Evolutionary conservation across 2,797 vertebrate species (phyloP).

Genomic region (Myoxocephalus aenaeus): DNA sequence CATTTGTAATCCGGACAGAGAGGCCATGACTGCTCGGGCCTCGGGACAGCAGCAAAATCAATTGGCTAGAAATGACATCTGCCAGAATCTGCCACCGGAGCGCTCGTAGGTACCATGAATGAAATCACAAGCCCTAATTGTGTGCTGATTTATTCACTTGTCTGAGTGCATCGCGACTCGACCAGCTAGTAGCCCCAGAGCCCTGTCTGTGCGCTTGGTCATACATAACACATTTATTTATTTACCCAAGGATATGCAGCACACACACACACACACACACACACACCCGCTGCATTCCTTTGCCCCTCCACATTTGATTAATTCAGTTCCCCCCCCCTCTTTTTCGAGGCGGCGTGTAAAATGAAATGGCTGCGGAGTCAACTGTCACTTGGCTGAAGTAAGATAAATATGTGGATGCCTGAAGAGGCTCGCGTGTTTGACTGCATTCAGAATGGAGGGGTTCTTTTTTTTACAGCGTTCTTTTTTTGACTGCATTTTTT

Average conservation of each 20-base stretch:
- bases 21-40: slow-evolving; percentile 77
- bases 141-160: slow-evolving; percentile 88
- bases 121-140: slow-evolving; percentile 88
- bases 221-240: slow-evolving; percentile 86
- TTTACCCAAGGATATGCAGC: slow-evolving; percentile 74
- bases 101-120: slow-evolving; percentile 85
- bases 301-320: slow-evolving; percentile 74
- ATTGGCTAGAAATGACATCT: slow-evolving; percentile 90
- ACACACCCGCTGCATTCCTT: slow-evolving; percentile 36
- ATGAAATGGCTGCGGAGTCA: slow-evolving; percentile 81
- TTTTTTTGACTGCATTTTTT: slow-evolving; percentile 23
- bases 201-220: slow-evolving; percentile 75
- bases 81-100: slow-evolving; percentile 82
- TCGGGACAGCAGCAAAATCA: slow-evolving; percentile 85
- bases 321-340: slow-evolving; percentile 57
- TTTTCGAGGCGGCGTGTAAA: slow-evolving; percentile 67
- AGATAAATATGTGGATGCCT: slow-evolving; percentile 83
- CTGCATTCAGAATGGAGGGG: slow-evolving; percentile 57
- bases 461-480: slow-evolving; percentile 10
- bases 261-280: not conserved
- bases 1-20: slow-evolving; percentile 83
- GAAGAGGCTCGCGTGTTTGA: slow-evolving; percentile 57
- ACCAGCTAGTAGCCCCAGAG: slow-evolving; percentile 75
- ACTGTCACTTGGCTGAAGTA: slow-evolving; percentile 85
- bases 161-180: slow-evolving; percentile 77